Evolutionary conservation across 2,113 vertebrate genomes (phyloP).

Genomic region (Cyprinodon tularosa): DNA sequence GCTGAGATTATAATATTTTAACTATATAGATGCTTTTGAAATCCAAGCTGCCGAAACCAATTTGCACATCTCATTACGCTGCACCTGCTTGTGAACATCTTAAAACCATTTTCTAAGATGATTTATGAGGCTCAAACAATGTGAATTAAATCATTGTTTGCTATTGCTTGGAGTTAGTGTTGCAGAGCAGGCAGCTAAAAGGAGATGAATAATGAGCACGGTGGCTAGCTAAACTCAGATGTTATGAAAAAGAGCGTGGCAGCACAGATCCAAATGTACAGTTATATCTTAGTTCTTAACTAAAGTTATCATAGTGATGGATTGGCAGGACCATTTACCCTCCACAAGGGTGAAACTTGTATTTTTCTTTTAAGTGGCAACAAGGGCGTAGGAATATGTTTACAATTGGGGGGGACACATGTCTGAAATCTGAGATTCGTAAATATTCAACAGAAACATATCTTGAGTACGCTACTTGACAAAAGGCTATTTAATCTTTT

Average conservation of each 20-base stretch:
- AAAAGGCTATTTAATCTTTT: too few relatives aligned
- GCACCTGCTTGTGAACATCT: slow-evolving; percentile 34
- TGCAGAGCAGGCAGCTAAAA: slow-evolving; percentile 30
- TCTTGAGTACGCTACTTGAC: too few relatives aligned
- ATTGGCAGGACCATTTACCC: too few relatives aligned
- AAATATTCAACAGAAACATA: too few relatives aligned
- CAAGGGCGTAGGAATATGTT: too few relatives aligned
- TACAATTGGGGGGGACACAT: too few relatives aligned
- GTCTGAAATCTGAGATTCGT: too few relatives aligned
- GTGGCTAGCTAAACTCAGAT: slow-evolving; percentile 11
- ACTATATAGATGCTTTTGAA: slow-evolving; percentile 21
- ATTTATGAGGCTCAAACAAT: slow-evolving; percentile 58
- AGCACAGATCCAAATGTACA: background rate
- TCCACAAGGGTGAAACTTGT: background rate
- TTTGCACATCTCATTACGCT: slow-evolving; percentile 60
- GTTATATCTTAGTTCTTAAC: background rate
- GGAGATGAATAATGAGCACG: slow-evolving; percentile 47
- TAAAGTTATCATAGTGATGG: too few relatives aligned
- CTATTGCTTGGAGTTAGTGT: slow-evolving; percentile 45
- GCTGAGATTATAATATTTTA: slow-evolving; percentile 21
- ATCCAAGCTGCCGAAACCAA: slow-evolving; percentile 50
- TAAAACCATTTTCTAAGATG: slow-evolving; percentile 44
- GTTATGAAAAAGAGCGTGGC: slow-evolving; percentile 2
- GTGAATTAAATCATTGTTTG: slow-evolving; percentile 44
- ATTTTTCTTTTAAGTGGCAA: slow-evolving; percentile 30